Evolutionary conservation across 53 echinoderm and acorn worm genomes (phyloP), one percentile per base, ranked within the genome.

Genomic region (Apostichopus leukothele): DNA sequence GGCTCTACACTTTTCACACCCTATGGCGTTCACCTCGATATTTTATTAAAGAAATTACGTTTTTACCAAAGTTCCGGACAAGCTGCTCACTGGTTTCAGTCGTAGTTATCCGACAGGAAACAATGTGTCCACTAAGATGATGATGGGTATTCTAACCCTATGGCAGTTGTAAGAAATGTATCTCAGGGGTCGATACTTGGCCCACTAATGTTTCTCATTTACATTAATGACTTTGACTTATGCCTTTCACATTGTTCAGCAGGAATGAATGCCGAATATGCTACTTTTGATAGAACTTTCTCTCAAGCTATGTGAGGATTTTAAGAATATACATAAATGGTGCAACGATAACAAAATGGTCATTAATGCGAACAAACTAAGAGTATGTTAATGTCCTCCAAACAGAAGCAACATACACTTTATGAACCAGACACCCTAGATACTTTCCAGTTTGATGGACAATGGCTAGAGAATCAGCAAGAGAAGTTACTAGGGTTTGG

Each of bases 41-140:
- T n/a, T 77, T 77, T 77, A 16, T 16, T 76, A 25, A 76, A 76
- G 50, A 25, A 76, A 77, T 50, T 77, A 77, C 11, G 50, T 9
- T 77, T 77, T 7, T 27, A 77, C 12, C 77, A 6, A 0, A 50
- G 39, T 26, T 50, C 39, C 23, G 6, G 7, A 5, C 23, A 27
- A 77, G 1, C 7, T 27, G 11, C 12, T 77, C 9, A 50, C 39
- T 77, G 77, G 25, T 77, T 77, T 77, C 50, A 50, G 8, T 9
- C 7, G 8, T 22, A 77, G 5, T 2, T 8, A 25, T 76, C 76
- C 76, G 39, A 76, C 76, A 76, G 39, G 76, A 76, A 77, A 50
- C 77, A 77, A 77, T 77, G 23, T 27, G 77, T 77, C 77, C 77
- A 77, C 77, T 50, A 27, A 50, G 39, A 77, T 77, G 77, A 25